Percentiles rank a stretch among this genome's conserved stretches.
Evolutionary conservation across 2,888 invertebrate genomes (phyloP).

Genomic region (Hesperia comma): DNA sequence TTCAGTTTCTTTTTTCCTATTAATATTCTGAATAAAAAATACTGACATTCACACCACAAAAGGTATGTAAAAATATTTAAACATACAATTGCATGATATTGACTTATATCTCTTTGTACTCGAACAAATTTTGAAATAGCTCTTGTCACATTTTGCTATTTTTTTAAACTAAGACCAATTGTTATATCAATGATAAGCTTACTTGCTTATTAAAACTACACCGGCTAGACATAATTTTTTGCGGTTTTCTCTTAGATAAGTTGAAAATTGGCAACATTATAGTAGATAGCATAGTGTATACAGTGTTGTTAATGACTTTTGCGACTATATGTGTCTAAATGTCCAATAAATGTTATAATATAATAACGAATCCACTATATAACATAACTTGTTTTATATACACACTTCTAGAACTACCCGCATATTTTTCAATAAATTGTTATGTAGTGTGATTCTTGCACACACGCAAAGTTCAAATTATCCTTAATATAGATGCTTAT

Average conservation of each 20-base stretch:
- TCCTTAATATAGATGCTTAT: conserved; percentile 19
- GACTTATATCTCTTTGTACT: neutral
- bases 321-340: conserved; percentile 1
- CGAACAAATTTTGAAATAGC: neutral
- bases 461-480: conserved; percentile 18
- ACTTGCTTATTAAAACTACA: conserved; percentile 5
- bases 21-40: too few relatives aligned
- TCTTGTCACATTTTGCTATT: conserved; percentile 5
- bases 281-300: conserved; percentile 7
- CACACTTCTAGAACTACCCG: neutral
- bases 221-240: conserved; percentile 9
- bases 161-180: conserved; percentile 9
- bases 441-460: conserved; percentile 5
- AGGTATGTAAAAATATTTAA: neutral
- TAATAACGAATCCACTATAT: neutral
- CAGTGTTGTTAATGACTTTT: conserved; percentile 15
- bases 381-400: neutral
- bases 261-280: conserved; percentile 44
- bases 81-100: neutral
- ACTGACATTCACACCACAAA: neutral
- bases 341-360: neutral
- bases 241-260: conserved; percentile 8
- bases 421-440: conserved; percentile 8
- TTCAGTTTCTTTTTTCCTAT: too few relatives aligned
- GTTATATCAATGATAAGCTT: conserved; percentile 37